Evolutionary conservation across 2,888 invertebrate genomes (phyloP).

Genomic region (Bugula neritina): DNA sequence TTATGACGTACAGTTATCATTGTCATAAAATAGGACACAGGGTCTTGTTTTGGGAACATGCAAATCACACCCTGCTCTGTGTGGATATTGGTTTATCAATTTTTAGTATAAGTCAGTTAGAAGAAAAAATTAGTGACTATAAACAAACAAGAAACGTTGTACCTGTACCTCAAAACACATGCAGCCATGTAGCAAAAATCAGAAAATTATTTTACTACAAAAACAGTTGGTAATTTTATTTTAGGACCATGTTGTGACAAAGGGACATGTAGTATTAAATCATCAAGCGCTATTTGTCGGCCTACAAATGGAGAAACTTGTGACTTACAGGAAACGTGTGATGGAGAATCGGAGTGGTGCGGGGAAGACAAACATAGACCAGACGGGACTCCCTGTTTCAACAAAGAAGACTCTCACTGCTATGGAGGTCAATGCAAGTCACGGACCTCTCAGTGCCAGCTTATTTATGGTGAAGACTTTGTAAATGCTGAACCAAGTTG

Average conservation of each 20-base stretch:
- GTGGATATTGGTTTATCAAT: no score
- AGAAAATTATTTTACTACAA: no score
- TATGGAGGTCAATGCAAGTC: neutral
- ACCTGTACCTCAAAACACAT: no score
- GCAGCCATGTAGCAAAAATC: no score
- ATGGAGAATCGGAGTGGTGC: neutral
- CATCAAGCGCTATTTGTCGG: neutral
- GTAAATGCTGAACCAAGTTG: neutral
- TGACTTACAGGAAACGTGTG: neutral
- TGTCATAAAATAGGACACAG: no score
- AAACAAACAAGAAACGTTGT: no score
- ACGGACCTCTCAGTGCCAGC: neutral
- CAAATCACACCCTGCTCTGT: no score
- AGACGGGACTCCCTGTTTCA: neutral
- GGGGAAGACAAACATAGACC: neutral
- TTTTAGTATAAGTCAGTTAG: no score
- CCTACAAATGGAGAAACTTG: neutral
- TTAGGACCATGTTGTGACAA: neutral
- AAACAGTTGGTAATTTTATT: no score
- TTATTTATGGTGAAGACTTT: neutral
- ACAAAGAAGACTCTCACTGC: neutral
- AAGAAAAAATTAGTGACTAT: no score
- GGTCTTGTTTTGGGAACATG: no score
- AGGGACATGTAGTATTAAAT: neutral
- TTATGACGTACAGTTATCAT: no score